Percentiles rank a stretch among this genome's conserved stretches.
Evolutionary conservation across 1,140 invertebrate genomes (phyloP).

Genomic region (Ceratina australensis): DNA sequence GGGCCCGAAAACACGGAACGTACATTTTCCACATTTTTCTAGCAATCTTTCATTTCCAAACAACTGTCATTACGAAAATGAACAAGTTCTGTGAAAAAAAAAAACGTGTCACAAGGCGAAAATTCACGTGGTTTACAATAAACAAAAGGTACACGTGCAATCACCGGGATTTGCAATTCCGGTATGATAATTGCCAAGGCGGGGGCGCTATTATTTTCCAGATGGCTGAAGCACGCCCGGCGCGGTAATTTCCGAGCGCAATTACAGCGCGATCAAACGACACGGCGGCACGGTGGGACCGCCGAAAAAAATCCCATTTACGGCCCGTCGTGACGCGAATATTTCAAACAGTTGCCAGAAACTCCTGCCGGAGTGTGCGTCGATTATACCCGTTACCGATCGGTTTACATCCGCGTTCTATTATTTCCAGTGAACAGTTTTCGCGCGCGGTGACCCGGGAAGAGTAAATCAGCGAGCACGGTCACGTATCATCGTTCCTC

Average conservation of each 20-base stretch:
- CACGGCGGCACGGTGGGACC: background rate
- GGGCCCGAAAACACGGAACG: too few species aligned
- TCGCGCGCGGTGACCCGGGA: constrained; percentile 13
- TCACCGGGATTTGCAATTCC: constrained; percentile 36
- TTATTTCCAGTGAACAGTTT: constrained; percentile 25
- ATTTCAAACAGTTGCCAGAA: constrained; percentile 25
- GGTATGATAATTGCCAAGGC: constrained; percentile 27
- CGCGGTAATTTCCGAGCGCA: constrained; percentile 50
- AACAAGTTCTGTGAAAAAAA: too few species aligned
- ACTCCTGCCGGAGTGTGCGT: background rate
- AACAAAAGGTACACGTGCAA: background rate
- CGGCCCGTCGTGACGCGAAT: constrained; percentile 24
- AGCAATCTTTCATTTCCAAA: too few species aligned
- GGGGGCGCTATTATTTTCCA: constrained; percentile 37
- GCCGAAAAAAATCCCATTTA: constrained; percentile 42
- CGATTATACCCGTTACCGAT: constrained; percentile 48
- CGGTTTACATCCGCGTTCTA: constrained; percentile 50
- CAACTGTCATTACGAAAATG: too few species aligned
- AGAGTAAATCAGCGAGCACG: background rate
- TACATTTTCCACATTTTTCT: too few species aligned
- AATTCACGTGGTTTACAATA: background rate
- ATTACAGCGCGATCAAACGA: constrained; percentile 56
- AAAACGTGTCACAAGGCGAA: too few species aligned
- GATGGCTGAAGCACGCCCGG: constrained; percentile 28
- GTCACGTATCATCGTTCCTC: background rate